Evolutionary conservation across 2,797 vertebrate genomes (phyloP).

Genomic region (Peromyscus nudipes): DNA sequence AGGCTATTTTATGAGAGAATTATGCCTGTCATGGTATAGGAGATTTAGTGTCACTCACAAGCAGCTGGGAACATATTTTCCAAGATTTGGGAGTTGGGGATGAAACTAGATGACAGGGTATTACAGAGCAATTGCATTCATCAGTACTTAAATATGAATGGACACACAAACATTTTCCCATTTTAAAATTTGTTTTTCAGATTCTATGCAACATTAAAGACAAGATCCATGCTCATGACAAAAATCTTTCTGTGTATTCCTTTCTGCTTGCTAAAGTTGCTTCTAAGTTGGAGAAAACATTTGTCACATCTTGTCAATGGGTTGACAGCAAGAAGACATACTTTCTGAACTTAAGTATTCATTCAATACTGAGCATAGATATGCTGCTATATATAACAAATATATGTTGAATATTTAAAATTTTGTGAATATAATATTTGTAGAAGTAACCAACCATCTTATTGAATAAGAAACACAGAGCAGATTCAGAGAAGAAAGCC

Average conservation of each 20-base stretch:
- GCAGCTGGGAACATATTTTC: constrained; percentile 75
- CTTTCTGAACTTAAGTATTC: constrained; percentile 66
- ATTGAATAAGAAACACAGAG: too few species aligned
- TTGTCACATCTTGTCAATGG: constrained; percentile 83
- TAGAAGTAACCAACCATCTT: too few species aligned
- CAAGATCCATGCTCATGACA: constrained; percentile 63
- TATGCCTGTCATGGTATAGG: constrained; percentile 83
- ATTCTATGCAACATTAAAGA: constrained; percentile 73
- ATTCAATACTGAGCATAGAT: constrained; percentile 1
- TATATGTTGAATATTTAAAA: constrained; percentile 73
- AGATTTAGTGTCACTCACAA: constrained; percentile 84
- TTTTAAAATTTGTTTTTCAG: constrained; percentile 78
- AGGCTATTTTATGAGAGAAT: constrained; percentile 86
- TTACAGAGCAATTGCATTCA: constrained; percentile 79
- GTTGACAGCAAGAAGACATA: constrained; percentile 63
- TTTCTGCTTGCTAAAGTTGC: constrained; percentile 79
- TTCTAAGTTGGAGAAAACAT: constrained; percentile 74
- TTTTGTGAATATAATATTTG: constrained; percentile 47
- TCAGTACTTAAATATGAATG: constrained; percentile 80
- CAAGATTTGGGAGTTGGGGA: constrained; percentile 80
- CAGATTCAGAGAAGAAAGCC: too few species aligned
- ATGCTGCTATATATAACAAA: constrained; percentile 5
- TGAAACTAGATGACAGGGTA: constrained; percentile 82
- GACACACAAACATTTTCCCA: constrained; percentile 36
- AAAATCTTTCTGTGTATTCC: constrained; percentile 72